Evolutionary conservation across 53 echinoderm and acorn worm species (phyloP), one percentile per base, ranked within the genome.

Genomic region (Echinarachnius parma): DNA sequence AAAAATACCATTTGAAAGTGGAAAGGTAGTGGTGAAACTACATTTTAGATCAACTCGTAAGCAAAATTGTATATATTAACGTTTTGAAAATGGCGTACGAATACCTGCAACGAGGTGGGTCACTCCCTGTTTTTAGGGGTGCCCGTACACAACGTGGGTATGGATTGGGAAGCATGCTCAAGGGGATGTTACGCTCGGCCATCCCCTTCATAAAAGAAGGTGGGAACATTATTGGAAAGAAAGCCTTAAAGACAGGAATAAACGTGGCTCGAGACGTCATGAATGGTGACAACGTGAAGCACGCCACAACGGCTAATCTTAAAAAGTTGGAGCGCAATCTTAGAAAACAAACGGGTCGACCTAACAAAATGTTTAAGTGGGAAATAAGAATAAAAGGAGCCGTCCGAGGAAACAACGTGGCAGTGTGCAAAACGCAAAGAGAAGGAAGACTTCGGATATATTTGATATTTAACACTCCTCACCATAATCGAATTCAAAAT

Each of bases 161-260:
- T 45, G 86, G 86, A 8, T 60, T 81, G 0, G 87, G 87, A 10
- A 48, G 61, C 37, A 28, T 82, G 23, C 23, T 82, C 0, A 61
- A 61, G 44, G 77, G 77, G 9, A 4, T 78, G 21, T 74, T 87
- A 4, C 60, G 78, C 22, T 44, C 55, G 13, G 87, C 78, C 21
- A 46, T 87, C 53, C 87, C 86, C 0, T 57, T 67, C 5, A 20
- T 86, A 4, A 86, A 80, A 65, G 62, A 75, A 15, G 76, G 80
- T 1, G 53, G 66, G 4, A 70, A 61, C 28, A 29, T 47, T 13
- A 9, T 71, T 5, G 85, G 75, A 4, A 80, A 78, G 31, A 30
- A 67, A 24, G 84, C 77, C n/a, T 35, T 84, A 19, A 31, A 57
- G n/a, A 57, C 65, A 2, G 81, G 81, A 2, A 13, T 50, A 2